phyloP scores from a whole-genome alignment of 2,797 vertebrate species.

The Danio choprae region DNA sequence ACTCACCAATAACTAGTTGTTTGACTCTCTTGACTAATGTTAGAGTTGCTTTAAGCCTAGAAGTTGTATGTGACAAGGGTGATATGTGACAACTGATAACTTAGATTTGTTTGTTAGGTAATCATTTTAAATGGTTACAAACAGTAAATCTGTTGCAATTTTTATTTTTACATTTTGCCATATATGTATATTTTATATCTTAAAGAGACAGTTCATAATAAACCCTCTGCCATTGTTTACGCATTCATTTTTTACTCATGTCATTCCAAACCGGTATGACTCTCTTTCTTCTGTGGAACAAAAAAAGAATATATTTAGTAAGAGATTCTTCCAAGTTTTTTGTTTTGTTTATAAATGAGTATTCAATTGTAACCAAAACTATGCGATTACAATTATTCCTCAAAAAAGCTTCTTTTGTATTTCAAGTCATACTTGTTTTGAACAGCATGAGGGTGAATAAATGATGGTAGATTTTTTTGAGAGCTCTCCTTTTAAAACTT shows the following conservation, averaged over 20 bases:
- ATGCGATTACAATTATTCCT: not conserved
- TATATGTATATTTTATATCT: no score
- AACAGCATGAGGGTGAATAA: not conserved
- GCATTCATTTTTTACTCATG: not conserved
- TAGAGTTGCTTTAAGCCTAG: not conserved
- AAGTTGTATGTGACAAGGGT: not conserved
- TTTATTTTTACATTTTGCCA: no score
- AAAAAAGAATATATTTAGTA: not conserved
- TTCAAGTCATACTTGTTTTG: not conserved
- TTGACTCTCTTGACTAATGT: not conserved
- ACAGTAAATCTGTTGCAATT: no score
- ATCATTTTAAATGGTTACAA: no score
- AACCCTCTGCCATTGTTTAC: not conserved
- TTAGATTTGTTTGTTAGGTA: not conserved
- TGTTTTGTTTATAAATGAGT: not conserved
- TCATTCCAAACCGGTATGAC: not conserved
- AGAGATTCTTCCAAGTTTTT: no score
- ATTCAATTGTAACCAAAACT: not conserved
- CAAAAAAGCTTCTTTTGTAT: not conserved
- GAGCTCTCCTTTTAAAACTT: not conserved
- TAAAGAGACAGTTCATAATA: not conserved
- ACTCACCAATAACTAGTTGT: not conserved
- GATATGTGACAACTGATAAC: not conserved
- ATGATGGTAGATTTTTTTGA: no score
- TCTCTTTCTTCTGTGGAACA: not conserved